Evolutionary conservation across 2,113 vertebrate species (phyloP).

Genomic region (Chaetodon auriga): DNA sequence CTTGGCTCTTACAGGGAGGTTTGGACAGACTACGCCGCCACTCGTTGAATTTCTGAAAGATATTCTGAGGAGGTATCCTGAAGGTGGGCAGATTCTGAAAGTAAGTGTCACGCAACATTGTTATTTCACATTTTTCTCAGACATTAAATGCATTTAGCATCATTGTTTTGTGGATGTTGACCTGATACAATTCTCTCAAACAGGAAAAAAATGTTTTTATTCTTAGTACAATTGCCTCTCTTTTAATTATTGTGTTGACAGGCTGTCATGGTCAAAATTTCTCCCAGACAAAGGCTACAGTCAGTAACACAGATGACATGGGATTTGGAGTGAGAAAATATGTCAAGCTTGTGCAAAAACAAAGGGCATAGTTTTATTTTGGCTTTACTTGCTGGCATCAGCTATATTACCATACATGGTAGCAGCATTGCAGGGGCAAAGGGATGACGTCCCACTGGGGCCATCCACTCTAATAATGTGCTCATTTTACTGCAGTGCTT

Average conservation of each 20-base stretch:
- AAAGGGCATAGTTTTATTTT: constrained; percentile 30
- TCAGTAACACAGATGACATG: background rate
- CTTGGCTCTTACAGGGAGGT: constrained; percentile 87
- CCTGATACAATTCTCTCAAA: background rate
- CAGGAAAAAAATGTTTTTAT: background rate
- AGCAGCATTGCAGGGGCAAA: background rate
- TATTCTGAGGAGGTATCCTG: constrained; percentile 96
- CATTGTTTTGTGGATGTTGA: background rate
- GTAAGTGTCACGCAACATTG: constrained; percentile 77
- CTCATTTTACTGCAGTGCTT: constrained; percentile 11
- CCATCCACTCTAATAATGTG: constrained; percentile 8
- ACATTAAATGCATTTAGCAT: background rate
- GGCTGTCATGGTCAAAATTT: background rate
- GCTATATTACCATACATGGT: constrained; percentile 23
- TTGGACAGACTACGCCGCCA: constrained; percentile 97
- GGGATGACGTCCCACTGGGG: background rate
- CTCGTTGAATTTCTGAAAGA: constrained; percentile 99
- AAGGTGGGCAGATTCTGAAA: constrained; percentile 99
- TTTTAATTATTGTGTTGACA: constrained; percentile 4
- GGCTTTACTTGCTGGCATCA: constrained; percentile 17
- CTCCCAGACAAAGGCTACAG: background rate
- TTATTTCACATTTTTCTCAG: background rate
- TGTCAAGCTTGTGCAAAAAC: constrained; percentile 6
- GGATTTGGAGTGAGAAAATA: constrained; percentile 27
- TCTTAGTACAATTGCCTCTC: background rate